Evolutionary conservation across 2,113 vertebrate species (phyloP), one percentile per base, ranked within the genome.

Genomic region (Platichthys flesus): DNA sequence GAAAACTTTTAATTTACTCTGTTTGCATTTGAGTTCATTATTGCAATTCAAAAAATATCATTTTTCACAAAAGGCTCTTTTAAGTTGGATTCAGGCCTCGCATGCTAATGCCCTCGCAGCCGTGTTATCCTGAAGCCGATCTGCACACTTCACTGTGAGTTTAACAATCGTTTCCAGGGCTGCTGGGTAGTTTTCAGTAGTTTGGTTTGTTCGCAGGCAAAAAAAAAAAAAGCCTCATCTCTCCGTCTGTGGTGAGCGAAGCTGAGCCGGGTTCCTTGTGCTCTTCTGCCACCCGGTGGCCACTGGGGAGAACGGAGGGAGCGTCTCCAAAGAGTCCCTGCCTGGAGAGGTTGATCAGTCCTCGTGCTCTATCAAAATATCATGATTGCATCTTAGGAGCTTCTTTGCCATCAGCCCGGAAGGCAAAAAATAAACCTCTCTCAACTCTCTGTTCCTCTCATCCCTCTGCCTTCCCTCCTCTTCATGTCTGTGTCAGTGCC

Each of bases 281-380:
- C 92, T 94, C 91, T 94, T 93, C 89, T 93, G 94, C 93, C 94
- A 94, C 93, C 94, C 81, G 85, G 93, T 93, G 94, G 93, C 35
- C 74, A 60, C 78, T 35, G 2, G 66, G 57, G 58, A 89, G 82
- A 92, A 84, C 35, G 62, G 63, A 74, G 63, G 20, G 31, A 26
- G 61, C 54, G 47, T 61, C 65, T 88, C 82, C 63, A 71, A 78
- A 85, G 80, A 79, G 65, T 20, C 45, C 80, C 58, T 63, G 83
- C 84, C 76, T 88, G 82, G 78, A 85, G 85, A 88, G 78, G 85
- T 82, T 87, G 86, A 89, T 88, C 80, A 76, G 57, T 74, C 78
- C 75, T 90, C 85, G 81, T 84, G 82, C 67, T n/a, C 76, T 81
- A 92, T 90, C 90, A 91, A 90, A 92, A 93, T 85, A 84, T 66